A percentile compares a stretch with the other conserved stretches of the same genome.
phyloP scores from a whole-genome alignment of 2,888 invertebrate species.

The Ophion ellenae region DNA sequence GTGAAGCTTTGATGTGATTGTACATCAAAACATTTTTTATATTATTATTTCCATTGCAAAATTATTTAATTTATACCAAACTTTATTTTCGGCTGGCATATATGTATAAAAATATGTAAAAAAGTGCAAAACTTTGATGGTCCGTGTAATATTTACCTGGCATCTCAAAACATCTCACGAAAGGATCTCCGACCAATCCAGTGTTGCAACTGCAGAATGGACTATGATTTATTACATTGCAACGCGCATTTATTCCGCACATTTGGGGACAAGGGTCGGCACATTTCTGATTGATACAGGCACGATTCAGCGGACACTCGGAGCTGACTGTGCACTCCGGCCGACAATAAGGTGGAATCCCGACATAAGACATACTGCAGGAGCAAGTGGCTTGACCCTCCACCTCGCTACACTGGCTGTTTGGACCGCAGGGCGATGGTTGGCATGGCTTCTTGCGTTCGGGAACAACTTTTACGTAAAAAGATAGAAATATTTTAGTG shows the following conservation, averaged over 20 bases:
- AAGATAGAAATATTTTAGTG: not conserved
- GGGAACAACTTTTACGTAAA: conserved; percentile 77
- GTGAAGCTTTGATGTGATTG: no score
- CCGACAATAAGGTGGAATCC: conserved; percentile 88
- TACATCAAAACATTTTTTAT: no score
- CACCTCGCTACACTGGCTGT: conserved; percentile 81
- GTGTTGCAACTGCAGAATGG: conserved; percentile 84
- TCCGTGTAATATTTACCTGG: conserved; percentile 75
- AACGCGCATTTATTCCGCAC: conserved; percentile 84
- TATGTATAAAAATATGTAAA: conserved; percentile 44
- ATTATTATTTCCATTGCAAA: no score
- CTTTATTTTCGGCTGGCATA: no score
- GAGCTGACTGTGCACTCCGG: conserved; percentile 84
- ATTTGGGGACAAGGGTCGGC: conserved; percentile 82
- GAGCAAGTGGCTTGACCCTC: conserved; percentile 91
- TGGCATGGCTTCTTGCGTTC: conserved; percentile 77
- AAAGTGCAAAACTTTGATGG: not conserved
- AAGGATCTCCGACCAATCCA: conserved; percentile 90
- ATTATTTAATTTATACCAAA: no score
- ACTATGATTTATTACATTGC: conserved; percentile 84
- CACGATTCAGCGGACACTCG: conserved; percentile 86
- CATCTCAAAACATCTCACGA: conserved; percentile 88
- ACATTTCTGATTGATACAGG: conserved; percentile 83
- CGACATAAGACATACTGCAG: conserved; percentile 89
- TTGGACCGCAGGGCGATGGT: conserved; percentile 84